These are phyloP conservation scores for Bolborhynchus lineola DNA, from an alignment of 2,113 vertebrate genomes.

Conservation along the genomic window DNA sequence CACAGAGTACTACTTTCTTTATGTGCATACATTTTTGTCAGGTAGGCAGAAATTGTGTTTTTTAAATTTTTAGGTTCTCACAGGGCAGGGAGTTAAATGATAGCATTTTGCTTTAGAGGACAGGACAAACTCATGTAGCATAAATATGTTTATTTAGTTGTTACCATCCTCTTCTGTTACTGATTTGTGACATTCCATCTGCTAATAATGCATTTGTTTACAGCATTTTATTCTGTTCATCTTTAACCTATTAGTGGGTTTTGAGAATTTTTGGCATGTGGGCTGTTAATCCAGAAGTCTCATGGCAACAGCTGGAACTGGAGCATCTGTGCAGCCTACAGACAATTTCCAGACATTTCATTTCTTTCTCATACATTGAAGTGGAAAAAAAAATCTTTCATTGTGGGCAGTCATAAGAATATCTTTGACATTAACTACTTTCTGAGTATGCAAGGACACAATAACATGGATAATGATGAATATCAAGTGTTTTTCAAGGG, in stretches of 20 bases:
- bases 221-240: not conserved
- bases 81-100: not conserved
- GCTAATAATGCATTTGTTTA: slow-evolving; percentile 13
- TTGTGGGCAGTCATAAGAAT: not conserved
- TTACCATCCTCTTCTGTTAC: not conserved
- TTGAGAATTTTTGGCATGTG: slow-evolving; percentile 5
- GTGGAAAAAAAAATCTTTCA: not conserved
- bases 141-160: not conserved
- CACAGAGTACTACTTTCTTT: not conserved
- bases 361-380: not conserved
- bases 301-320: not conserved
- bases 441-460: not conserved
- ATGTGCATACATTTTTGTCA: not conserved
- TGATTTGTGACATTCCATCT: not conserved
- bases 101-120: not conserved
- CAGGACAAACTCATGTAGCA: not conserved
- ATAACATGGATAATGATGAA: not conserved
- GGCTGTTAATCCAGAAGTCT: not conserved
- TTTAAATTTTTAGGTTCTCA: not conserved
- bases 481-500: not conserved
- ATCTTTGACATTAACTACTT: not conserved
- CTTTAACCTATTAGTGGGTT: slow-evolving; percentile 31
- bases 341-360: not conserved
- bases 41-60: not conserved
- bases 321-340: not conserved